Evolutionary conservation across 2,113 vertebrate genomes (phyloP), one percentile per base, ranked within the genome.

Genomic region (Aegotheles bennettii): DNA sequence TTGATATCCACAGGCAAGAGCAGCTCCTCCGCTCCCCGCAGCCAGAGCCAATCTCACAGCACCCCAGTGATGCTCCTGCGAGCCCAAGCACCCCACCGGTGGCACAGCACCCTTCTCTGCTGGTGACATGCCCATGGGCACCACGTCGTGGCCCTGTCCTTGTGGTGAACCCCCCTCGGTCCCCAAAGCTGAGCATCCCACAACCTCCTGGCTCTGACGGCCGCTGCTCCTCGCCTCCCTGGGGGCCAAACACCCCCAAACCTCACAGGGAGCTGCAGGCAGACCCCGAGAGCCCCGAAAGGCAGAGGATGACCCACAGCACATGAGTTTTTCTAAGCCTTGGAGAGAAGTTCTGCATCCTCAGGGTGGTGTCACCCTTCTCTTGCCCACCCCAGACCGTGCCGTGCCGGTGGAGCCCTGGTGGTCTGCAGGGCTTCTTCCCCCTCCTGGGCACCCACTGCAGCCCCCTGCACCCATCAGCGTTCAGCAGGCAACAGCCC

Each of bases 61-160:
- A 54, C 18, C 64, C 68, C 0, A 1, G 23, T 11, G 26, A 8
- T 5, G 60, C 38, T 63, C 60, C 28, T 42, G 40, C 28, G 35
- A 64, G 19, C 6, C 47, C 17, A 23, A 48, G 60, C 69, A 56
- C 0, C 1, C 5, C 1, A 4, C 23, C 1, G 7, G 36, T 0
- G 1, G 23, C 10, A 40, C 3, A 1, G 86, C 61, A 36, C 42
- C 31, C 29, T 80, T 68, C 67, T 54, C 53, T 47, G 26, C 6
- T 0, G 0, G 20, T 17, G 59, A 70, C 54, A 8, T n/a, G 63
- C 40, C 59, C 17, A 19, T 0, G 0, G 57, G 53, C 2, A 7
- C 19, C 45, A 60, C 11, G 16, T 4, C 40, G 65, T 38, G n/a
- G 13, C 11, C 31, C 16, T 33, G 57, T 35, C 40, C 40, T 15